A percentile compares a stretch with the other conserved stretches of the same genome.
phyloP scores from a whole-genome alignment of 1,140 invertebrate species.

The Arctopsyche grandis region DNA sequence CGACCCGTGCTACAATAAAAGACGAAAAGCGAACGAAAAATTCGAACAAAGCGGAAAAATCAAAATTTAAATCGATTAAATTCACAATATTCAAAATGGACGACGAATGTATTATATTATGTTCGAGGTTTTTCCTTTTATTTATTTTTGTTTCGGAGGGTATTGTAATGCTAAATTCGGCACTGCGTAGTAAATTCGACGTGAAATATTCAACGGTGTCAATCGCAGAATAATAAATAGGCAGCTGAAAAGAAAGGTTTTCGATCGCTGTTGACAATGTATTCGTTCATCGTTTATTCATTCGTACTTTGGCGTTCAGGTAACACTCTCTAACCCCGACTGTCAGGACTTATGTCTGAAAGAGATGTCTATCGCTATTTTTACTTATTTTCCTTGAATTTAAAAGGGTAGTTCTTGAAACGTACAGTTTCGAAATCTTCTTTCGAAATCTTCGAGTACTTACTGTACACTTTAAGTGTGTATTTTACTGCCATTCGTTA shows the following conservation, averaged over 20 bases:
- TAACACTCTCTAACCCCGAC: constrained; percentile 36
- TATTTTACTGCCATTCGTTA: too few species aligned
- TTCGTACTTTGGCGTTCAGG: constrained; percentile 21
- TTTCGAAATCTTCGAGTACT: too few species aligned
- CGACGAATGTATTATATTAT: not conserved
- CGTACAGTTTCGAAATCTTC: too few species aligned
- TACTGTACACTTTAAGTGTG: too few species aligned
- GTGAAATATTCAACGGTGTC: constrained; percentile 1
- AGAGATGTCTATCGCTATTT: not conserved
- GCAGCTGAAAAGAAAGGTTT: not conserved
- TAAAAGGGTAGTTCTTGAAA: not conserved
- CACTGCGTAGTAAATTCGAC: not conserved
- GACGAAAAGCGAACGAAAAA: too few species aligned
- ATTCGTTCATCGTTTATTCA: constrained; percentile 49
- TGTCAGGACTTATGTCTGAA: constrained; percentile 38
- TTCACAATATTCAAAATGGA: too few species aligned
- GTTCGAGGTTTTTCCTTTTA: not conserved
- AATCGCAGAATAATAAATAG: not conserved
- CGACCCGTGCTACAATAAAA: too few species aligned
- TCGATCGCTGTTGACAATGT: constrained; percentile 13
- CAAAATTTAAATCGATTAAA: too few species aligned
- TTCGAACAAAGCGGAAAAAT: too few species aligned
- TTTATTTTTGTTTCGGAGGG: too few species aligned
- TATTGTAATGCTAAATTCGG: too few species aligned
- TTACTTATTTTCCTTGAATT: not conserved